phyloP scores from a whole-genome alignment of 2,797 vertebrate genomes.

The Anguilla anguilla region DNA sequence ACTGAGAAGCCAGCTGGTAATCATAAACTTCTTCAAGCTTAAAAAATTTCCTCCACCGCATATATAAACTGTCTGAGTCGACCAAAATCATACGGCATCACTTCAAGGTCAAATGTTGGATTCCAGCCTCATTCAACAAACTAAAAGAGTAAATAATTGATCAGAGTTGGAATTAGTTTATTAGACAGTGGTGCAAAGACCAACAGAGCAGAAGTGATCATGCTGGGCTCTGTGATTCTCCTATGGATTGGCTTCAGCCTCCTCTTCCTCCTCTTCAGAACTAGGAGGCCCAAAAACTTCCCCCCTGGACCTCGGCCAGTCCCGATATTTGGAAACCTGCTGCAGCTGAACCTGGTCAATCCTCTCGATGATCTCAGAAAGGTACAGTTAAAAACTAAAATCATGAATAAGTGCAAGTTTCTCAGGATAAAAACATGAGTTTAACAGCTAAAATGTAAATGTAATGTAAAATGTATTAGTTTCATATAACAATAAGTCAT shows the following conservation, averaged over 20 bases:
- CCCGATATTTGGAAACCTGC: conserved; percentile 54
- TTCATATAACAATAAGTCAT: too few species aligned
- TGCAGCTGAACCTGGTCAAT: conserved; percentile 49
- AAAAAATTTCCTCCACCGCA: too few species aligned
- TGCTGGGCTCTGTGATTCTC: conserved; percentile 45
- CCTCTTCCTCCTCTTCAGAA: conserved; percentile 43
- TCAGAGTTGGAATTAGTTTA: background rate
- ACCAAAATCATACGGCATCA: too few species aligned
- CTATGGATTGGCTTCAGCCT: conserved; percentile 42
- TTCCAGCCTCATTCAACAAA: too few species aligned
- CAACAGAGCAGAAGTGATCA: conserved; percentile 31
- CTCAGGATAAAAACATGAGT: too few species aligned
- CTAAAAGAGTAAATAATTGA: too few species aligned
- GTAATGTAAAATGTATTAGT: too few species aligned
- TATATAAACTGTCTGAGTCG: too few species aligned
- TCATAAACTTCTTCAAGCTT: too few species aligned
- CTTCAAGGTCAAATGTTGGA: too few species aligned
- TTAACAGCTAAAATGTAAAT: too few species aligned
- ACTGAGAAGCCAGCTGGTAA: too few species aligned
- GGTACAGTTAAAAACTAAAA: conserved; percentile 32
- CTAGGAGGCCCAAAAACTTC: conserved; percentile 49
- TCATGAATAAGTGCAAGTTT: background rate
- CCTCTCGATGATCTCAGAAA: conserved; percentile 52
- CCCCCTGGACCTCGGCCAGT: conserved; percentile 54
- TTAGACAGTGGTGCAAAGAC: background rate